Evolutionary conservation across 2,888 invertebrate genomes (phyloP).

Genomic region (Terebella lapidaria): DNA sequence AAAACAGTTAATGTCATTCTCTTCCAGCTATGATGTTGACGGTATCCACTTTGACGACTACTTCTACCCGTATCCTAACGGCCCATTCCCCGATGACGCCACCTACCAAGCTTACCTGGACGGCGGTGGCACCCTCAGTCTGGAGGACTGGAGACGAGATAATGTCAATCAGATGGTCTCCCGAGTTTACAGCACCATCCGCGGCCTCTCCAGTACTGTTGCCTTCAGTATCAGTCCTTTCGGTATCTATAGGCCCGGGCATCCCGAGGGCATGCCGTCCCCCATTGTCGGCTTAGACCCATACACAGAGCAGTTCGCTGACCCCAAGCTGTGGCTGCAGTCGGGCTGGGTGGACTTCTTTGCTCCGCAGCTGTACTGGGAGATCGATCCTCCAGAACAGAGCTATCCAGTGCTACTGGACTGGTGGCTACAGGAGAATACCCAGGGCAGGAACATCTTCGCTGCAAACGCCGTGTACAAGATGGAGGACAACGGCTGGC

Average conservation of each 20-base stretch:
- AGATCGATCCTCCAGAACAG: slow-evolving; percentile 39
- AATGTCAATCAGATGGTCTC: slow-evolving; percentile 38
- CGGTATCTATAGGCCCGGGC: slow-evolving; percentile 43
- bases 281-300: slow-evolving; percentile 33
- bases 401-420: slow-evolving; percentile 40
- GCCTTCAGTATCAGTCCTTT: slow-evolving; percentile 46
- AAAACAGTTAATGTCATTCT: too few species aligned
- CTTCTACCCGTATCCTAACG: slow-evolving; percentile 46
- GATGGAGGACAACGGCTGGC: slow-evolving; percentile 31
- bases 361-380: slow-evolving; percentile 47
- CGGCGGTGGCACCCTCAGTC: slow-evolving; percentile 32
- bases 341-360: slow-evolving; percentile 44
- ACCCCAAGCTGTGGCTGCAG: slow-evolving; percentile 39
- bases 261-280: slow-evolving; percentile 30
- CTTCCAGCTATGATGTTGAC: slow-evolving; percentile 39
- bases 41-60: slow-evolving; percentile 49
- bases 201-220: slow-evolving; percentile 28
- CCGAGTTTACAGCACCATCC: slow-evolving; percentile 25
- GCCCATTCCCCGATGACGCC: slow-evolving; percentile 36
- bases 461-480: slow-evolving; percentile 34
- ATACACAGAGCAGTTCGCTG: slow-evolving; percentile 36
- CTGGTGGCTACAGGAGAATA: slow-evolving; percentile 43
- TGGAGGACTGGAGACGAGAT: slow-evolving; percentile 40
- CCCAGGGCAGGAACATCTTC: slow-evolving; percentile 32
- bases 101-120: slow-evolving; percentile 35